Conservation (phyloP, 2,113 vertebrate genomes). For the Grantiella picta region DNA sequence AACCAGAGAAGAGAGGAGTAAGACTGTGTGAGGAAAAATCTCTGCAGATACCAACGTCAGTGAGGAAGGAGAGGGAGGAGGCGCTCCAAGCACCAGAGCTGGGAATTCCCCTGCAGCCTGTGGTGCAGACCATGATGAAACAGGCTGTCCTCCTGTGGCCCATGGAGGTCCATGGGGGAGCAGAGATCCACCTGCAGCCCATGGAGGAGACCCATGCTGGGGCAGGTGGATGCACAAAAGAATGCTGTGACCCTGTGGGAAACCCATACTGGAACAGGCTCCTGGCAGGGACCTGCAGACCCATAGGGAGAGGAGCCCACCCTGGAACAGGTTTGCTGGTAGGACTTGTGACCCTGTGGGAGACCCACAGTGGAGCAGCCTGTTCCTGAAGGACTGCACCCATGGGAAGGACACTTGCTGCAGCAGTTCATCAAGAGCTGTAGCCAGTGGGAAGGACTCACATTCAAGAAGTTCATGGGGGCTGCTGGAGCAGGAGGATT, state of each 20-base stretch:
- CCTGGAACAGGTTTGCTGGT: neutral
- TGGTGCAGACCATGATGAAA: neutral
- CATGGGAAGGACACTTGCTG: neutral
- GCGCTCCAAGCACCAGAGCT: neutral
- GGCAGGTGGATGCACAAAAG: too few relatives aligned
- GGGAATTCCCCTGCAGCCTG: neutral
- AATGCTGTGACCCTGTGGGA: too few relatives aligned
- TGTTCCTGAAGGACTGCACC: neutral
- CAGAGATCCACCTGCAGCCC: neutral
- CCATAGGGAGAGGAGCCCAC: neutral
- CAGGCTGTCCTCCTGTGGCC: neutral
- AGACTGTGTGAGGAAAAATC: neutral
- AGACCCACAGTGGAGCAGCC: neutral
- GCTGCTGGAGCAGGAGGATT: neutral
- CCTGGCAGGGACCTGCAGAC: neutral
- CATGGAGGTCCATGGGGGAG: neutral
- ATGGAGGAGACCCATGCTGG: accelerated
- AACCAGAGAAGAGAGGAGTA: neutral
- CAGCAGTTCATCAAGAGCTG: neutral
- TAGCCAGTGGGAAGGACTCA: neutral
- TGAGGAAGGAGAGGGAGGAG: neutral
- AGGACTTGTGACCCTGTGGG: neutral
- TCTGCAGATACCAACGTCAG: neutral
- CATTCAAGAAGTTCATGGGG: neutral
- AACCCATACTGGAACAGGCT: accelerated